Percentiles rank a stretch among this genome's conserved stretches.
These are phyloP conservation scores for Diprion similis DNA, from an alignment of 1,140 invertebrate genomes.

Conservation along the genomic window DNA sequence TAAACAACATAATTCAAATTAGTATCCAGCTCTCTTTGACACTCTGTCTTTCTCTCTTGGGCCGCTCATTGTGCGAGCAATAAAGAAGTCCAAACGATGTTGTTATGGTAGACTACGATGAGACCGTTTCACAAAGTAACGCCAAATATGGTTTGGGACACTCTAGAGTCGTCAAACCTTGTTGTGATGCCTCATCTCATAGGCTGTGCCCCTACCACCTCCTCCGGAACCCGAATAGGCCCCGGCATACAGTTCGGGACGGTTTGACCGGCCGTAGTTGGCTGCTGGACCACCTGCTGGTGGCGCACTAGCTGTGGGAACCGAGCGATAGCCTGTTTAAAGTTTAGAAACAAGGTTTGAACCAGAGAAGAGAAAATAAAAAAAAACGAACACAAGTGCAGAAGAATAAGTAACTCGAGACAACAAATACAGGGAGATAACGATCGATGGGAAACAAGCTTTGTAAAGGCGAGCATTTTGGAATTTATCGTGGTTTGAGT, in stretches of 20 bases:
- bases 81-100: too few species aligned
- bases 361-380: conserved; percentile 11
- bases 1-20: too few species aligned
- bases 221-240: conserved; percentile 67
- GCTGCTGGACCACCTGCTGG: conserved; percentile 66
- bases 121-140: background rate
- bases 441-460: conserved; percentile 42
- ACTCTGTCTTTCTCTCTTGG: too few species aligned
- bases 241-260: conserved; percentile 69
- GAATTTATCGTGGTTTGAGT: too few species aligned
- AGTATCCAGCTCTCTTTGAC: too few species aligned
- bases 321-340: conserved; percentile 62
- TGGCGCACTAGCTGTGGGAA: conserved; percentile 70
- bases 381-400: conserved; percentile 2
- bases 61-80: too few species aligned
- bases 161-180: conserved; percentile 64
- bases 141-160: background rate
- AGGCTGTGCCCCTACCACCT: conserved; percentile 61
- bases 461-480: too few species aligned
- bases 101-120: too few species aligned
- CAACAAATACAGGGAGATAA: conserved; percentile 44
- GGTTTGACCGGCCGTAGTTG: conserved; percentile 64
- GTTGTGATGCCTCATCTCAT: conserved; percentile 64
- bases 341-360: conserved; percentile 48
- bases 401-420: background rate